phyloP scores from a whole-genome alignment of 2,797 vertebrate genomes.

The Darevskia mixta region DNA sequence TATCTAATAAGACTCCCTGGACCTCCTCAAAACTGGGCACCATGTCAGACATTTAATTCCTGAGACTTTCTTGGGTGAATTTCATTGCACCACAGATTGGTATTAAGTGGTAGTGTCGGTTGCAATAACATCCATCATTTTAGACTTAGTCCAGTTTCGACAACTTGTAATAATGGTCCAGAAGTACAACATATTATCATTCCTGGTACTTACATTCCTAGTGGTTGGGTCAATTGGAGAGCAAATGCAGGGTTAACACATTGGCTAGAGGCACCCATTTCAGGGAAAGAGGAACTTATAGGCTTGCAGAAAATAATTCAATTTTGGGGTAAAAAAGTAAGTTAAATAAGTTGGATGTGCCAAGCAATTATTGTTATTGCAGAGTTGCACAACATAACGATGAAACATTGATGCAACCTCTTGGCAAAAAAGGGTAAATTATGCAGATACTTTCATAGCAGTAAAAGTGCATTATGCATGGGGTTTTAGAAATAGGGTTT shows the following conservation, averaged over 20 bases:
- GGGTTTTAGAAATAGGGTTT: not conserved
- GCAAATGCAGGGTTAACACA: not conserved
- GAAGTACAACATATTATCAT: not conserved
- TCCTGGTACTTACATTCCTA: not conserved
- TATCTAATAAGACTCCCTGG: constrained; percentile 18
- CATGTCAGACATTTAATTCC: not conserved
- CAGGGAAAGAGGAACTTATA: not conserved
- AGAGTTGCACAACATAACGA: constrained; percentile 5
- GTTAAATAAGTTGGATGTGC: not conserved
- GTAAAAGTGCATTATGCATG: not conserved
- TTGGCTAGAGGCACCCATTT: not conserved
- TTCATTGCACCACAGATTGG: not conserved
- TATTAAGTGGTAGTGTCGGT: not conserved
- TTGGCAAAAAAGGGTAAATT: not conserved
- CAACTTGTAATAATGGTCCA: not conserved
- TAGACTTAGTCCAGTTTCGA: not conserved
- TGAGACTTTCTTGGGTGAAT: not conserved
- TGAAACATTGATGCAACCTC: constrained; percentile 5
- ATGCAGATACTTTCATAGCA: not conserved
- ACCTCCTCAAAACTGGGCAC: not conserved
- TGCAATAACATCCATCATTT: not conserved
- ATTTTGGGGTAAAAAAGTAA: not conserved
- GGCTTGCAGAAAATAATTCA: not conserved
- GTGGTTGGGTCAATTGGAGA: not conserved
- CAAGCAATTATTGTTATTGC: not conserved